Conservation (phyloP, 2,888 invertebrate genomes). For the Odontothrips loti region DNA sequence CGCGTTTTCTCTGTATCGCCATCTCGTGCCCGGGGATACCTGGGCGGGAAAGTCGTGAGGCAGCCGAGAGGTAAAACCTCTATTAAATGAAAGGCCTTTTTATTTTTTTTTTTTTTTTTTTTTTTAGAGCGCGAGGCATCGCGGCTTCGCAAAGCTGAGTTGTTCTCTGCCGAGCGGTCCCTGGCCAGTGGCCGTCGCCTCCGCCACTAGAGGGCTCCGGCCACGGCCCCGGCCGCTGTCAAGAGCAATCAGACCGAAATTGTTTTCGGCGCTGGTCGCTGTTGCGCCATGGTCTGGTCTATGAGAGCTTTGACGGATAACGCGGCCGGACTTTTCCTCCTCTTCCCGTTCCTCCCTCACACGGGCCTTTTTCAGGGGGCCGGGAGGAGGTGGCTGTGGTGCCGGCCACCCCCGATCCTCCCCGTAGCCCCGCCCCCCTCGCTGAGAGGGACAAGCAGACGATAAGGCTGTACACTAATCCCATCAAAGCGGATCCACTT, state of each 20-base stretch:
- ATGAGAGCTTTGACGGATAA: conserved; percentile 19
- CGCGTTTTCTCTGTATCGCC: background rate
- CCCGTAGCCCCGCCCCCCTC: background rate
- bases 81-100: background rate
- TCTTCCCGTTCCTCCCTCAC: background rate
- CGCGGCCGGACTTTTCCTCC: background rate
- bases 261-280: background rate
- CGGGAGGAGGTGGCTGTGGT: background rate
- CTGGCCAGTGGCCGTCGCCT: no score
- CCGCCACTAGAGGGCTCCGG: no score
- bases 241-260: conserved; percentile 13
- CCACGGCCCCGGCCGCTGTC: background rate
- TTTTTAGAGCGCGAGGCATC: no score
- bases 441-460: background rate
- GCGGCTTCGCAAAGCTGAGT: background rate
- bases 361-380: no score
- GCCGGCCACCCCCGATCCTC: background rate
- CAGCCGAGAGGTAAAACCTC: background rate
- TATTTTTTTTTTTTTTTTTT: no score
- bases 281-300: no score
- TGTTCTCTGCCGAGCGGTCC: no score
- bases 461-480: conserved; percentile 10
- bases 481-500: conserved; percentile 9
- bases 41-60: background rate
- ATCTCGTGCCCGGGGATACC: background rate